Evolutionary conservation across 1,140 invertebrate genomes (phyloP).

Genomic region (Drosophila orena): DNA sequence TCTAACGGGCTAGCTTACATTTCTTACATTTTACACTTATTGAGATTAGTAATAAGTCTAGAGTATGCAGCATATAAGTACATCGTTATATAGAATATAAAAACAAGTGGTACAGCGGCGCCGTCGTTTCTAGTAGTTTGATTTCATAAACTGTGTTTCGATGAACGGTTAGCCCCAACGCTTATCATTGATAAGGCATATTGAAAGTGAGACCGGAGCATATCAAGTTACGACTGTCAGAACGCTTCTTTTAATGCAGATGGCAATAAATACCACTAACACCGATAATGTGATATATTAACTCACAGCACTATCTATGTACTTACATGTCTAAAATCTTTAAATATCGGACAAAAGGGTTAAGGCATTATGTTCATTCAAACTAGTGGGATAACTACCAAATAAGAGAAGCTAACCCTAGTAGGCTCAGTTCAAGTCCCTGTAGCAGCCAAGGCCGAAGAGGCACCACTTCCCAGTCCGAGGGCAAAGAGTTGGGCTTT

Average conservation of each 20-base stretch:
- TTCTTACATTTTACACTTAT: too few species aligned
- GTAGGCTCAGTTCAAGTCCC: background rate
- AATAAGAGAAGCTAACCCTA: too few species aligned
- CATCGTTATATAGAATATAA: too few species aligned
- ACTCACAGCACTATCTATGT: too few species aligned
- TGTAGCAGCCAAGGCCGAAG: background rate
- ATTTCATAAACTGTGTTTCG: background rate
- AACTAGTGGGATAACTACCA: too few species aligned
- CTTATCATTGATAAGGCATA: constrained; percentile 8
- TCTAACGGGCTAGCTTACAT: background rate
- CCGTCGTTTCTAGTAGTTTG: constrained; percentile 2
- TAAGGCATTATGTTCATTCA: too few species aligned
- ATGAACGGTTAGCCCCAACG: background rate
- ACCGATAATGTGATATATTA: too few species aligned
- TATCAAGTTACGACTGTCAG: background rate
- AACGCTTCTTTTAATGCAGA: background rate
- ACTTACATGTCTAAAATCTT: too few species aligned
- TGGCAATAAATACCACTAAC: background rate
- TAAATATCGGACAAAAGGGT: too few species aligned
- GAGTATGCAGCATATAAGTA: too few species aligned
- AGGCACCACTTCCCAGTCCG: background rate
- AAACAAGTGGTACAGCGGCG: background rate
- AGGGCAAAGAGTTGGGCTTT: background rate
- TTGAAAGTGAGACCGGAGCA: constrained; percentile 2
- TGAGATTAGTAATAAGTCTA: too few species aligned